Percentiles rank a stretch among this genome's conserved stretches.
phyloP scores from a whole-genome alignment of 1,140 invertebrate species.

The Cecropterus lyciades region DNA sequence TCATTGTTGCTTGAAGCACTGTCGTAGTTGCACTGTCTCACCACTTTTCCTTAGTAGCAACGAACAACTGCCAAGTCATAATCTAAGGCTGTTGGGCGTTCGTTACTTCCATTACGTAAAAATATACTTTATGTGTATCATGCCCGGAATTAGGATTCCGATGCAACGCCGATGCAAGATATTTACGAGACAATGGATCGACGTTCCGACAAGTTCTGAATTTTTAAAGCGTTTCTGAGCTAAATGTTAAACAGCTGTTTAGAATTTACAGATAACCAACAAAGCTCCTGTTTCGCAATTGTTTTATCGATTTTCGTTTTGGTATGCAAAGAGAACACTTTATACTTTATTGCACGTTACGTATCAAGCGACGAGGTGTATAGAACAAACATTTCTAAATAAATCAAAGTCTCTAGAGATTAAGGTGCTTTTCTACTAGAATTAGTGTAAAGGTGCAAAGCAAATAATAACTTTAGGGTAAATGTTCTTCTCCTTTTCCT shows the following conservation, averaged over 20 bases:
- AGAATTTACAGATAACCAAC: constrained; percentile 17
- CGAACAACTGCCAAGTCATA: too few relatives aligned
- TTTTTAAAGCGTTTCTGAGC: constrained; percentile 15
- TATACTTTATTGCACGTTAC: background rate
- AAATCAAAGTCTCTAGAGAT: too few relatives aligned
- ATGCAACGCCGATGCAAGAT: constrained; percentile 6
- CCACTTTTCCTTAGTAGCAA: too few relatives aligned
- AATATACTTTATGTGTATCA: background rate
- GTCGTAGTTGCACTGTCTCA: too few relatives aligned
- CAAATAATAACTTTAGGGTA: too few relatives aligned
- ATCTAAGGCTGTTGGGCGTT: too few relatives aligned
- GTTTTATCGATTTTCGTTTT: background rate
- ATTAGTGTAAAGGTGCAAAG: too few relatives aligned
- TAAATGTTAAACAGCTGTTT: constrained; percentile 28
- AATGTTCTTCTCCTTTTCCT: too few relatives aligned
- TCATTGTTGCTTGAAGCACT: too few relatives aligned
- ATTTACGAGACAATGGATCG: constrained; percentile 29
- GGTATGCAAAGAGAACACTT: background rate
- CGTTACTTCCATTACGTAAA: background rate
- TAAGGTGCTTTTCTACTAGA: too few relatives aligned
- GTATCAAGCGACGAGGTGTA: background rate
- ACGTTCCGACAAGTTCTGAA: constrained; percentile 16
- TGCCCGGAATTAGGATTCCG: constrained; percentile 22
- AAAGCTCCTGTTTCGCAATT: constrained; percentile 13
- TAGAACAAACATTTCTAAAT: too few relatives aligned